These are phyloP conservation scores for Megatriorchis doriae DNA, from an alignment of 2,113 vertebrate species.

Conservation along the genomic window DNA sequence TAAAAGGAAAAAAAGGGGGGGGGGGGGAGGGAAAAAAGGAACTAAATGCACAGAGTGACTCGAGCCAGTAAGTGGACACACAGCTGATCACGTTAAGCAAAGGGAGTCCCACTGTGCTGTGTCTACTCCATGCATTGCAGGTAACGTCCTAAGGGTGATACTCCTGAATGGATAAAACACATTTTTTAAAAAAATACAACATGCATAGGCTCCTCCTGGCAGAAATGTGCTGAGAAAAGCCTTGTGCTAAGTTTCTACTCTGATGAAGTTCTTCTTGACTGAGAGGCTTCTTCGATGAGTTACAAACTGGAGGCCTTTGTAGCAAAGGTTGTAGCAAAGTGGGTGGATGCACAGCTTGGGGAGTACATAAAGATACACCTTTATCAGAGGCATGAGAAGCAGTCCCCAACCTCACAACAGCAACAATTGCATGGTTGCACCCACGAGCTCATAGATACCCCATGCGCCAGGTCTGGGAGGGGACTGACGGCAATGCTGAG, in stretches of 20 bases:
- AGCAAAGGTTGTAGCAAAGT: neutral
- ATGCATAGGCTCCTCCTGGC: neutral
- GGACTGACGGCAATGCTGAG: neutral
- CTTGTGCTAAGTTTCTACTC: neutral
- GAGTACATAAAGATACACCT: neutral
- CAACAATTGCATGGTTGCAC: neutral
- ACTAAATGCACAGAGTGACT: neutral
- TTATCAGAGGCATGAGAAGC: neutral
- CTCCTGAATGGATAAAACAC: neutral
- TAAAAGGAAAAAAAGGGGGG: neutral
- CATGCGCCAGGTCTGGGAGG: neutral
- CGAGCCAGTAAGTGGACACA: neutral
- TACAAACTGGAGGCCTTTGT: neutral
- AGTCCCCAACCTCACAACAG: neutral
- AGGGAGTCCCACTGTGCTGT: neutral
- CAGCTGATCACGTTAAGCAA: rapidly evolving
- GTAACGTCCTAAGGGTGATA: neutral
- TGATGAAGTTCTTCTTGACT: neutral
- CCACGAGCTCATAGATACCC: rapidly evolving
- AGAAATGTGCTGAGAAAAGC: neutral
- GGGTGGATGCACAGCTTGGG: neutral
- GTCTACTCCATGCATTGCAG: neutral
- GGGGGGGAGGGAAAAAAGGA: neutral
- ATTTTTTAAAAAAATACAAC: no score
- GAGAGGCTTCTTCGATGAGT: neutral